Evolutionary conservation across 2,797 vertebrate species (phyloP).

Genomic region (Sarcoramphus papa): DNA sequence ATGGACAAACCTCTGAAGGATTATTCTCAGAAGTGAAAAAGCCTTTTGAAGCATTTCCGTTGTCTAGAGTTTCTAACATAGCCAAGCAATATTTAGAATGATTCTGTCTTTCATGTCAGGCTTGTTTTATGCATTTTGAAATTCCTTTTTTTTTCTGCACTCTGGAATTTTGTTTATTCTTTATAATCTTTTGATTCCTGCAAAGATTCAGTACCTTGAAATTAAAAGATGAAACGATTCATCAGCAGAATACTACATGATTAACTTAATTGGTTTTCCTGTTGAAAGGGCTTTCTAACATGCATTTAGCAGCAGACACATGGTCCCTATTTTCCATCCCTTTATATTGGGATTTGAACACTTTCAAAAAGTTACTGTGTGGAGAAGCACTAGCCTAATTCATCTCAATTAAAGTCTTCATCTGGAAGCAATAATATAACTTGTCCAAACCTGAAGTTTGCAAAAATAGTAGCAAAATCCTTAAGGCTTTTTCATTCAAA

Average conservation of each 20-base stretch:
- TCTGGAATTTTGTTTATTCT: background rate
- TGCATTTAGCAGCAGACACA: background rate
- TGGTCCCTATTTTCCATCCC: background rate
- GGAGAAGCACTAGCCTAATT: background rate
- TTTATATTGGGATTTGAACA: background rate
- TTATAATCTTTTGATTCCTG: background rate
- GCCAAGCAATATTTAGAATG: background rate
- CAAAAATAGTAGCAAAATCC: background rate
- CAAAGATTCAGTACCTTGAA: background rate
- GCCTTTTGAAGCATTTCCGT: background rate
- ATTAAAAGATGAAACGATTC: conserved; percentile 11
- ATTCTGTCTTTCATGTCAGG: background rate
- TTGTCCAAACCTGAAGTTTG: background rate
- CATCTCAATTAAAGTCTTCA: conserved; percentile 9
- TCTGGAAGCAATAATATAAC: conserved; percentile 12
- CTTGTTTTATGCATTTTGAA: background rate
- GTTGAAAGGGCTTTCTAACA: background rate
- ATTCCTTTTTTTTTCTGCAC: background rate
- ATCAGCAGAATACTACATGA: background rate
- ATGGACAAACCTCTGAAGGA: background rate
- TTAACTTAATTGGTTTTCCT: conserved; percentile 11
- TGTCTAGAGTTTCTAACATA: background rate
- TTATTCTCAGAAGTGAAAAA: background rate
- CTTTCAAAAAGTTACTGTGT: background rate
- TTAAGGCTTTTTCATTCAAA: background rate